Evolutionary conservation across 2,888 invertebrate species (phyloP), one percentile per base, ranked within the genome.

Genomic region (Drosophila cracens): DNA sequence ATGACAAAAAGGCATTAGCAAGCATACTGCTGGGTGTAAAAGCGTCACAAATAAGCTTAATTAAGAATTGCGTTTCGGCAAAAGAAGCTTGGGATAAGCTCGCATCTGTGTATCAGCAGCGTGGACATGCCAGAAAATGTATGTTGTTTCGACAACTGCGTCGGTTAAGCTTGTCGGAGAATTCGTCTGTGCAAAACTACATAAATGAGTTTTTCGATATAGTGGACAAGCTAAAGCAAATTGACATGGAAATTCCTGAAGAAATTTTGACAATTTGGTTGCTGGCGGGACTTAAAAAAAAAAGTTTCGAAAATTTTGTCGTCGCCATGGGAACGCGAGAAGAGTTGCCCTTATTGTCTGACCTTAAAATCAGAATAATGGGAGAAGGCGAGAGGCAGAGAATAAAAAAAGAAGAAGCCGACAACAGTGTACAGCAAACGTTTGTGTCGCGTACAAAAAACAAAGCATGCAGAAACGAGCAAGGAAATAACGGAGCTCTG

Each of bases 51-150:
- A 36, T 59, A 4, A 38, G 29, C 13, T 49, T n/a, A 6, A 49
- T 38, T 1, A 59, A 49, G n/a, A 36, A 59, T 8, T 27, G 49
- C 11, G 13, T 38, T 27, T 27, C 48, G 0, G 21, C 48, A 21
- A 43, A 43, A 43, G 49, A 36, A 40, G 64, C 51, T 11, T 58
- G 64, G 65, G 36, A 52, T 5, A 52, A 36, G 21, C 59, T 46
- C 1, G 18, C 11, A 7, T 3, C 18, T 34, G 38, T 67, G 13
- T 34, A 60, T 33, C 25, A 54, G 16, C 60, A 54, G 13, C 36
- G 49, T 16, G 60, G 40, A 27, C 49, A 54, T 13, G 54, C 60
- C 4, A 49, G 43, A 29, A 60, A 56, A 40, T 33, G 27, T 27
- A 25, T n/a, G 16, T 18, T 61, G 33, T 3, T 43, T 27, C 13